Conservation (phyloP, 53 echinoderm and acorn worm genomes). For the Zoroaster sp. region DNA sequence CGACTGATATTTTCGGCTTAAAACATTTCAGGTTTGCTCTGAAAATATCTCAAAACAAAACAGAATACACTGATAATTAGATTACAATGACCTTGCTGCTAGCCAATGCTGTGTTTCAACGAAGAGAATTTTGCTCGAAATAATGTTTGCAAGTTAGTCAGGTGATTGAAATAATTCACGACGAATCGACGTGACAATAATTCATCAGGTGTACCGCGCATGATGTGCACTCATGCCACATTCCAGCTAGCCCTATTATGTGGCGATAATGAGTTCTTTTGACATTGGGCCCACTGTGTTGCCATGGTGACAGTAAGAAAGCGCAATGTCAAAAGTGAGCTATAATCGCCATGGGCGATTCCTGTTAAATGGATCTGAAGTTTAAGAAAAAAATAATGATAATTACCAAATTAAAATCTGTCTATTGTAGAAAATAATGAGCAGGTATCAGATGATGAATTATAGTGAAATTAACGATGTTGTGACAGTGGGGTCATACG, state of each 20-base stretch:
- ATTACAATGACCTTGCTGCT: background rate
- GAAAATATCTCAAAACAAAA: background rate
- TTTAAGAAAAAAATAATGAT: too few relatives aligned
- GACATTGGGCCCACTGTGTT: background rate
- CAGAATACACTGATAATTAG: background rate
- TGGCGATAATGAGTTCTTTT: background rate
- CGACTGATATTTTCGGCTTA: too few relatives aligned
- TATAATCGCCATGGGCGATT: too few relatives aligned
- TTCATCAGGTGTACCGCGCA: background rate
- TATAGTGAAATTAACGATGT: background rate
- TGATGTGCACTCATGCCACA: background rate
- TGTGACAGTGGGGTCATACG: background rate
- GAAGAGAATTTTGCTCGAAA: too few relatives aligned
- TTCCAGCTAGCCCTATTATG: background rate
- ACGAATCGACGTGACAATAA: too few relatives aligned
- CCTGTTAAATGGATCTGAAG: too few relatives aligned
- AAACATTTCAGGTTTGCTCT: background rate
- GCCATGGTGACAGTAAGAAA: too few relatives aligned
- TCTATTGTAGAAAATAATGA: background rate
- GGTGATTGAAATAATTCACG: too few relatives aligned
- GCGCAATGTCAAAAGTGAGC: too few relatives aligned
- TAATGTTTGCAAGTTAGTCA: too few relatives aligned
- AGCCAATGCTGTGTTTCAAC: background rate
- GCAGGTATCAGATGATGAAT: background rate
- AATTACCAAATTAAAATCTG: too few relatives aligned